Evolutionary conservation across 2,797 vertebrate species (phyloP).

Genomic region (Rhynchonycteris naso): DNA sequence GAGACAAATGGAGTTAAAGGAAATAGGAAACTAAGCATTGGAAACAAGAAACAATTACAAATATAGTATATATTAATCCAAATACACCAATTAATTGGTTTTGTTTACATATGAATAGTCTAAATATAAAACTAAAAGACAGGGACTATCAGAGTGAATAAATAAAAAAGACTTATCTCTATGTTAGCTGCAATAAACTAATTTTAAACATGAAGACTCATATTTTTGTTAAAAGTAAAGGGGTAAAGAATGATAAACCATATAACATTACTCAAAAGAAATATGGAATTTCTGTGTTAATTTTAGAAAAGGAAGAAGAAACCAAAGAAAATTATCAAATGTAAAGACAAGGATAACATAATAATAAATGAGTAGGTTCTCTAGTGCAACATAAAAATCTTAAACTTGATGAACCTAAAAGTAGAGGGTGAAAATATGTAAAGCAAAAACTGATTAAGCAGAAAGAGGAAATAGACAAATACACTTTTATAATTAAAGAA

Average conservation of each 20-base stretch:
- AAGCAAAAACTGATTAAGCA: background rate
- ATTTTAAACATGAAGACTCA: background rate
- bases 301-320: background rate
- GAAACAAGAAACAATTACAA: background rate
- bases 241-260: background rate
- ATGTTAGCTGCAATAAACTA: background rate
- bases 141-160: background rate
- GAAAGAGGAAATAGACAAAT: background rate
- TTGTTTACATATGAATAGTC: background rate
- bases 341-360: background rate
- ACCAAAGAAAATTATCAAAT: background rate
- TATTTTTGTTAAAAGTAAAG: background rate
- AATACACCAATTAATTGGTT: background rate
- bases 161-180: background rate
- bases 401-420: background rate
- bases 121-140: constrained; percentile 19
- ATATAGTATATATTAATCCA: background rate
- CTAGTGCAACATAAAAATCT: background rate
- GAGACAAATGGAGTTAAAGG: background rate
- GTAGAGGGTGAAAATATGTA: background rate
- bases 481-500: background rate
- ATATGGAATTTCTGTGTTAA: background rate
- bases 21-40: background rate
- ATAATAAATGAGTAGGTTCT: background rate
- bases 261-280: background rate